Evolutionary conservation across 2,113 vertebrate species (phyloP).

Genomic region (Engystomops pustulosus): DNA sequence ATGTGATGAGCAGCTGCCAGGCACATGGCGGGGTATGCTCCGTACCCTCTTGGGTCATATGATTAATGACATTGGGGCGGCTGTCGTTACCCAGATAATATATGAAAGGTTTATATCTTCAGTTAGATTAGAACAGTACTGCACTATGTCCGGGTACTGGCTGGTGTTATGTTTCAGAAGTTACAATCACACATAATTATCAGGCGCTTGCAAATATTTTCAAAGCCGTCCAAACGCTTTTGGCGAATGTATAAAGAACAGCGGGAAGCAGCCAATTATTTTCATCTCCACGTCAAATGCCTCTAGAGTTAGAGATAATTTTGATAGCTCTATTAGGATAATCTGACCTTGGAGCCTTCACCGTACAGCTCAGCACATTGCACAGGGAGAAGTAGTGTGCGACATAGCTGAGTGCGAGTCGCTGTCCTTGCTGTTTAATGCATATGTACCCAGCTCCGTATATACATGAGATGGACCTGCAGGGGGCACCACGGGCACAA

Average conservation of each 20-base stretch:
- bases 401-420: too few species aligned
- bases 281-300: slow-evolving; percentile 49
- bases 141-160: slow-evolving; percentile 4
- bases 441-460: not conserved
- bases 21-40: not conserved
- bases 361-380: not conserved
- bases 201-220: slow-evolving; percentile 56
- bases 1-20: not conserved
- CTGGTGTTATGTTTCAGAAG: slow-evolving; percentile 23
- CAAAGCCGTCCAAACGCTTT: slow-evolving; percentile 55
- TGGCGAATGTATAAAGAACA: slow-evolving; percentile 55
- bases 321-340: slow-evolving; percentile 44
- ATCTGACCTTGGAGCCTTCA: slow-evolving; percentile 48
- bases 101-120: slow-evolving; percentile 19
- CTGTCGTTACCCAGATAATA: not conserved
- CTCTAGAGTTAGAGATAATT: slow-evolving; percentile 49
- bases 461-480: not conserved
- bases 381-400: not conserved
- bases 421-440: not conserved
- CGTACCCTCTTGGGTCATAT: not conserved
- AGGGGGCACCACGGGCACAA: too few species aligned
- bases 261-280: slow-evolving; percentile 52
- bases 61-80: not conserved
- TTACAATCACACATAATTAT: slow-evolving; percentile 53
- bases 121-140: not conserved